Percentiles rank a stretch among this genome's conserved stretches.
Conservation (phyloP, 1,140 invertebrate genomes). For the Lordiphosa stackelbergi region DNA sequence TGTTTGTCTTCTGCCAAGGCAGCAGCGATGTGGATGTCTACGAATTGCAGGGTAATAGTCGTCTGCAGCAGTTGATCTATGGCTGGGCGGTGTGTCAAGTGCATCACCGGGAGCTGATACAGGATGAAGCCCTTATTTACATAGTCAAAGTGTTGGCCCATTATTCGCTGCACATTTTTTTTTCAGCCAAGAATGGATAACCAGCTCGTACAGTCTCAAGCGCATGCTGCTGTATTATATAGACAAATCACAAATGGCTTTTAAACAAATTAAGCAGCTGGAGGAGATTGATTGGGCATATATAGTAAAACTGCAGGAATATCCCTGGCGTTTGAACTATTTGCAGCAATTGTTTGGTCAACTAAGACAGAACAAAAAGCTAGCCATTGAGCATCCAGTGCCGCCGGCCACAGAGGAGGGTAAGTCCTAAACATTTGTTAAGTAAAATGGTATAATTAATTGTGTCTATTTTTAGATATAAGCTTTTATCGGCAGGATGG, state of each 20-base stretch:
- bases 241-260: conserved; percentile 20
- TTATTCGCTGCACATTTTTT: conserved; percentile 55
- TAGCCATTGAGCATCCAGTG: conserved; percentile 54
- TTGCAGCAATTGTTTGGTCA: conserved; percentile 43
- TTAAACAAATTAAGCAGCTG: conserved; percentile 37
- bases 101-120: conserved; percentile 14
- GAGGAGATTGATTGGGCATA: conserved; percentile 59
- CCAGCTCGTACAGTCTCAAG: conserved; percentile 36
- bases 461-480: conserved; percentile 30
- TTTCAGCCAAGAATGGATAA: conserved; percentile 65
- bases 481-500: conserved; percentile 45
- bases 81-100: conserved; percentile 59
- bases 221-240: conserved; percentile 44
- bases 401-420: conserved; percentile 45
- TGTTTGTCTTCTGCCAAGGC: conserved; percentile 48
- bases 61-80: conserved; percentile 50
- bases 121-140: conserved; percentile 30
- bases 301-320: conserved; percentile 36
- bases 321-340: conserved; percentile 56
- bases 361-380: conserved; percentile 40
- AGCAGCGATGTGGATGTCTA: conserved; percentile 61
- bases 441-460: background rate
- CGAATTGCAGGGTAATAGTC: conserved; percentile 59
- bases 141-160: conserved; percentile 49
- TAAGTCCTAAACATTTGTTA: background rate